Conservation (phyloP, 2,797 vertebrate genomes). For the Graptemys geographica region DNA sequence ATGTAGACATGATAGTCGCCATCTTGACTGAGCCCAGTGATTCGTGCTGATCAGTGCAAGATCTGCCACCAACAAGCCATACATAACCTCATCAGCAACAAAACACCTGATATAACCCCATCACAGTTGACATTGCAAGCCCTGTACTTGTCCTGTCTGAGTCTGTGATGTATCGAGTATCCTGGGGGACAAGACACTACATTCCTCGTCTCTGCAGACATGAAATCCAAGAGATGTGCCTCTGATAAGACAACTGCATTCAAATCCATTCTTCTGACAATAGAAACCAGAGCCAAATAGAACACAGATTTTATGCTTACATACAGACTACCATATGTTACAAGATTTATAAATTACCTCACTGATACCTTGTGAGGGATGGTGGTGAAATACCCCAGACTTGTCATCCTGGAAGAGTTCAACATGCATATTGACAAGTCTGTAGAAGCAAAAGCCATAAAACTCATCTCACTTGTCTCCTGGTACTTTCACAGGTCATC, state of each 20-base stretch:
- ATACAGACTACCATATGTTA: background rate
- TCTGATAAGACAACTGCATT: background rate
- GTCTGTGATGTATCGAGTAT: too few relatives aligned
- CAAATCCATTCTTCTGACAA: background rate
- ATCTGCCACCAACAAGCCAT: too few relatives aligned
- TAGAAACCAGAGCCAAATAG: background rate
- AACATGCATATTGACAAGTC: background rate
- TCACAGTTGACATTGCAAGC: too few relatives aligned
- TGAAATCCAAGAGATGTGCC: background rate
- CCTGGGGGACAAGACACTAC: too few relatives aligned
- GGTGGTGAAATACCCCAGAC: background rate
- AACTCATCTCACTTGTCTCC: background rate
- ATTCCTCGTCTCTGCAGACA: background rate
- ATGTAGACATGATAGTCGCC: background rate
- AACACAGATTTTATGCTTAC: background rate
- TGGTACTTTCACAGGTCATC: background rate
- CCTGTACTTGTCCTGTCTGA: too few relatives aligned
- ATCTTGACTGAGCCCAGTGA: too few relatives aligned
- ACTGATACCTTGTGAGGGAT: background rate
- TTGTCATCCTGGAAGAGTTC: background rate
- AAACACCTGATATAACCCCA: too few relatives aligned
- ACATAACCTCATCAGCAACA: too few relatives aligned
- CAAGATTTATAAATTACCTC: background rate
- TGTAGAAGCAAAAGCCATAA: background rate
- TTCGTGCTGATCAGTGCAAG: too few relatives aligned